Evolutionary conservation across 2,797 vertebrate species (phyloP).

Genomic region (Todus mexicanus): DNA sequence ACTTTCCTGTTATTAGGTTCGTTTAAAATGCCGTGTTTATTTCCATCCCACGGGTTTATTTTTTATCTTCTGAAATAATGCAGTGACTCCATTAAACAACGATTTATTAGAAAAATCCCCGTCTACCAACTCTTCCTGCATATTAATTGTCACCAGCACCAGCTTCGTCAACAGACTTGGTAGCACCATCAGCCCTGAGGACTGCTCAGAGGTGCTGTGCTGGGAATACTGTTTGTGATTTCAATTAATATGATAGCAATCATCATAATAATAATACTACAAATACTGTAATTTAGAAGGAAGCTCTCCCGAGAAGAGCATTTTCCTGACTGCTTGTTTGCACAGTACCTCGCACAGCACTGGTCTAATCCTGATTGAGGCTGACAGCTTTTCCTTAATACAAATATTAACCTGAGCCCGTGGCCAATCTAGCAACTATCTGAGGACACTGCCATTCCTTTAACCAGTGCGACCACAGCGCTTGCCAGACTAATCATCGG

Average conservation of each 20-base stretch:
- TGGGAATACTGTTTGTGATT: not conserved
- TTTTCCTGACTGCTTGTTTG: not conserved
- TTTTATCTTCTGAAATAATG: constrained; percentile 38
- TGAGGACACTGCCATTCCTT: not conserved
- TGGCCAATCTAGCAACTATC: not conserved
- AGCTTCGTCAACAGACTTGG: not conserved
- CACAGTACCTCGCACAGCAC: not conserved
- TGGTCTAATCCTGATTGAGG: not conserved
- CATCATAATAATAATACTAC: not conserved
- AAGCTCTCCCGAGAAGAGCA: not conserved
- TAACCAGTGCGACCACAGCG: not conserved
- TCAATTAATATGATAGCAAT: not conserved
- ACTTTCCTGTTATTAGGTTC: constrained; percentile 75
- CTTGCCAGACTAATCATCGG: accelerated
- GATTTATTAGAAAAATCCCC: not conserved
- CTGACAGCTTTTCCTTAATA: not conserved
- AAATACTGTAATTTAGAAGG: not conserved
- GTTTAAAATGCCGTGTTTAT: constrained; percentile 58
- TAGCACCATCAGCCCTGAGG: not conserved
- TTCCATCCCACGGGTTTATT: constrained; percentile 45
- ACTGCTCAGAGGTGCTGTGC: not conserved
- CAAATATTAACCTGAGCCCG: not conserved
- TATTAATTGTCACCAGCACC: not conserved
- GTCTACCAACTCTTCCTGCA: not conserved
- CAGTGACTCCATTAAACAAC: not conserved